Percentiles rank a stretch among this genome's conserved stretches.
Evolutionary conservation across 2,888 invertebrate species (phyloP).

Genomic region (Pyrrhosoma nymphula): DNA sequence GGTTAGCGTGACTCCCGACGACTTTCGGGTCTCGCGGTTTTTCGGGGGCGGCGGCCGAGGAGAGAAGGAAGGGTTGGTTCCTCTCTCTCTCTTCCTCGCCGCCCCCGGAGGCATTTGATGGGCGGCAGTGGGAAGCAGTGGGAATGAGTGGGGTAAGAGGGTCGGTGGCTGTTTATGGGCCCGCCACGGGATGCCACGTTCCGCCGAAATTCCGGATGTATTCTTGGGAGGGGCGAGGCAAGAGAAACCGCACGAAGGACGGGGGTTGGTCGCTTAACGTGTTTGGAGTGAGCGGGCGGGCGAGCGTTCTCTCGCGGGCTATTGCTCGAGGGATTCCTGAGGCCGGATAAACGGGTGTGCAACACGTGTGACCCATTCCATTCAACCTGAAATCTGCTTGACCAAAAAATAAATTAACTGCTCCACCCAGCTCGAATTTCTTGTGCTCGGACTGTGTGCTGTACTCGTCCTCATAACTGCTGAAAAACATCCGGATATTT

Average conservation of each 20-base stretch:
- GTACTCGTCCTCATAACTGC: background rate
- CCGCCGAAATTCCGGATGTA: slow-evolving; percentile 46
- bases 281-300: background rate
- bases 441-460: background rate
- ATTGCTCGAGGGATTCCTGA: background rate
- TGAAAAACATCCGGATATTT: background rate
- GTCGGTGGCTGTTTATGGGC: background rate
- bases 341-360: slow-evolving; percentile 20
- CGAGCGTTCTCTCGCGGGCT: background rate
- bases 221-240: background rate
- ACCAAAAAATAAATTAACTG: background rate
- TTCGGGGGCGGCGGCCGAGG: background rate
- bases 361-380: slow-evolving; percentile 14
- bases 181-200: slow-evolving; percentile 31
- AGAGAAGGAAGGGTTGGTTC: background rate
- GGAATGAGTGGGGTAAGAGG: background rate
- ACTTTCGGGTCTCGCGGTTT: slow-evolving; percentile 52
- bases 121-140: too few relatives aligned
- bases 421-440: background rate
- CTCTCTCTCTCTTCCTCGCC: background rate
- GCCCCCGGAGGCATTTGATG: background rate
- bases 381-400: background rate
- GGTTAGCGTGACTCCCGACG: slow-evolving; percentile 58
- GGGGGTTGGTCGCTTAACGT: background rate
- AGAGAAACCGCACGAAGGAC: background rate